These are phyloP conservation scores for Agrochola lychnidis DNA, from an alignment of 2,888 invertebrate genomes.

Conservation along the genomic window DNA sequence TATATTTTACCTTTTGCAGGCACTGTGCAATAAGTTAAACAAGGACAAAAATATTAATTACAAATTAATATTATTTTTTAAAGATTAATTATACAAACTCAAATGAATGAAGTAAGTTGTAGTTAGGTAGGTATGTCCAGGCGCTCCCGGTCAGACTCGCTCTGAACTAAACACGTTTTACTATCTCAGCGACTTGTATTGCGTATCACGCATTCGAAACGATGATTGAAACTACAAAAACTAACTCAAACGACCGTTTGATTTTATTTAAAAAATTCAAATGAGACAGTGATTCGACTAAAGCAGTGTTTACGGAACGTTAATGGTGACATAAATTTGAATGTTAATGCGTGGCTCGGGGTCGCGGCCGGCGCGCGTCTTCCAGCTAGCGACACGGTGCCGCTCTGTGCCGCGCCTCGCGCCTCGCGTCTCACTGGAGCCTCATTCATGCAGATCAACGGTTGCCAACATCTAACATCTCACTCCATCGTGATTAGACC, in stretches of 20 bases:
- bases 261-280: slow-evolving; percentile 59
- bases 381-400: slow-evolving; percentile 33
- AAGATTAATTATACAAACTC: not conserved
- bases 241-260: slow-evolving; percentile 34
- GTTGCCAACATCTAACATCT: slow-evolving; percentile 2
- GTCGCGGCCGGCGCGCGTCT: slow-evolving; percentile 45
- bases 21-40: not conserved
- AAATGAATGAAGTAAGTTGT: not conserved
- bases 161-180: slow-evolving; percentile 9
- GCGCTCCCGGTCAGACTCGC: not conserved
- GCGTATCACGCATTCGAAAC: slow-evolving; percentile 18
- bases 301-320: slow-evolving; percentile 71
- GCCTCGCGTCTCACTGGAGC: slow-evolving; percentile 9
- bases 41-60: not conserved
- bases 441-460: slow-evolving; percentile 21
- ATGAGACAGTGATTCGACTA: slow-evolving; percentile 69
- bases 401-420: slow-evolving; percentile 12
- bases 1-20: not conserved
- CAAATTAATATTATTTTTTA: not conserved
- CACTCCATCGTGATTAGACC: slow-evolving; percentile 1
- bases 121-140: not conserved
- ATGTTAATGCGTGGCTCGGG: slow-evolving; percentile 69
- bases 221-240: slow-evolving; percentile 40
- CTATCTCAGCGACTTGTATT: not conserved
- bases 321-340: slow-evolving; percentile 74